Base-by-base conservation (phyloP, 2,113 vertebrate genomes). In the Limnothrissa miodon region DNA sequence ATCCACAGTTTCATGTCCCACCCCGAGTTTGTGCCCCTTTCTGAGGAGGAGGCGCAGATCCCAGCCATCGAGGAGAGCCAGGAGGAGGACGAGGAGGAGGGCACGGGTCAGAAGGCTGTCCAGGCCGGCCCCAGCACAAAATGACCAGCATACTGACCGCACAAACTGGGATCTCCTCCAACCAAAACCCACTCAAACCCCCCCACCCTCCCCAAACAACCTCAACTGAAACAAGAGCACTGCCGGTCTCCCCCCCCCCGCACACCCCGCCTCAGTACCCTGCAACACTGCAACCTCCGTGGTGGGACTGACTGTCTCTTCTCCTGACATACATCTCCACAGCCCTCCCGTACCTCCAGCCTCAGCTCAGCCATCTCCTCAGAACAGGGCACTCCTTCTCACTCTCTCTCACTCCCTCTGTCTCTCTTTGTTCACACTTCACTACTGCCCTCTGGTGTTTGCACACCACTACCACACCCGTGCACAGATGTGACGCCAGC, bases 1-100 rank as follows among this genome's bases (percentile, higher is more conserved):
- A 99, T 99, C 94, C 98, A 99, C 95, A 97, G 91, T 95, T 99
- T 99, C 96, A 98, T 97, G 96, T 95, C 94, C 92, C 96, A 97
- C 88, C 97, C 98, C 1, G 97, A 97, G 93, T 99, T 97, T 33
- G 88, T 91, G 87, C 93, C 94, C 86, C 89, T 94, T 88, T 96
- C 96, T 17, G 97, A 97, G 90, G 96, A 98, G 9, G 94, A 95
- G 93, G 94, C 95, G 80, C 92, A 83, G 89, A 93, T 92, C 88
- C 93, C 90, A 79, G 5, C 93, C 88, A 95, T 96, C 87, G 90
- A 95, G 85, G 96, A 98, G 33, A 88, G 88, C 44, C 87, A 91
- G 48, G 94, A 94, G 7, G 96, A 97, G 78, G 93, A 42, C 42
- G 42, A 96, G 84, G 90, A 92, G 15, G 78, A 70, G 62, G 62